Conservation (phyloP, 2,888 invertebrate species). For the Melieria picta region DNA sequence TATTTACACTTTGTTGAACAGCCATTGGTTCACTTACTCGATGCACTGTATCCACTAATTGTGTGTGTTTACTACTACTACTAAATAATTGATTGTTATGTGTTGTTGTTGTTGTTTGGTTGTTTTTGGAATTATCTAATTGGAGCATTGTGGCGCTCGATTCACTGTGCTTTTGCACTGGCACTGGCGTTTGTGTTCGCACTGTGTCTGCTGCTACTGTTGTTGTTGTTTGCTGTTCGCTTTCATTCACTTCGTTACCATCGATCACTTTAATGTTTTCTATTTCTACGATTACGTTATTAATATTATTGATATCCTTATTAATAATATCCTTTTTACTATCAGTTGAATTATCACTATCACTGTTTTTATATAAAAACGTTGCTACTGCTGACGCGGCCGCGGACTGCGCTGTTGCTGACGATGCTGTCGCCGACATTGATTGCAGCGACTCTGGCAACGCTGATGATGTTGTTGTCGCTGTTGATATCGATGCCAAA, state of each 20-base stretch:
- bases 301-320: constrained; percentile 18
- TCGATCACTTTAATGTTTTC: constrained; percentile 10
- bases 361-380: constrained; percentile 23
- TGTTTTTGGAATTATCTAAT: constrained; percentile 1
- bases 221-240: constrained; percentile 28
- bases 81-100: no score
- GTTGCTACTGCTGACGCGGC: constrained; percentile 22
- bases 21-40: no score
- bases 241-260: constrained; percentile 23
- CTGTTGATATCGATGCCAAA: constrained; percentile 38
- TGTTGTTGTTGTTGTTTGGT: constrained; percentile 24
- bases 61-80: no score
- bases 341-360: constrained; percentile 39
- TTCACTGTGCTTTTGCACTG: constrained; percentile 14
- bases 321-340: constrained; percentile 38
- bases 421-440: constrained; percentile 12
- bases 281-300: constrained; percentile 6
- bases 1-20: no score
- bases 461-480: constrained; percentile 24
- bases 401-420: constrained; percentile 23
- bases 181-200: constrained; percentile 8
- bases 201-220: constrained; percentile 32
- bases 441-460: constrained; percentile 27
- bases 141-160: constrained; percentile 26
- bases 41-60: no score